phyloP scores from a whole-genome alignment of 2,888 invertebrate genomes.

The Chrysodeixis includens region DNA sequence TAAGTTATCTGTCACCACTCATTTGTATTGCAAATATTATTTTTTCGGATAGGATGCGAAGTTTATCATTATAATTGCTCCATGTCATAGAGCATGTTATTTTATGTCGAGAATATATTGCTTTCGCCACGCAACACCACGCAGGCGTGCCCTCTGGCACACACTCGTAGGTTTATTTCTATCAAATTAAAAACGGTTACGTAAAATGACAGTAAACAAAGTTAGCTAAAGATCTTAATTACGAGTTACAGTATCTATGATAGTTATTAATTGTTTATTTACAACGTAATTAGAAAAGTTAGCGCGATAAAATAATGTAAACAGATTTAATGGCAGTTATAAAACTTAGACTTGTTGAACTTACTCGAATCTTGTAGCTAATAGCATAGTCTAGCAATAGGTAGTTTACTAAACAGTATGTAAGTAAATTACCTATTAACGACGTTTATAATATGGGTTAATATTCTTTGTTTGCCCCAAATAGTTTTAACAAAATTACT shows the following conservation, averaged over 20 bases:
- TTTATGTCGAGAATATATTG: not conserved
- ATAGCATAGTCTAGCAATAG: too few species aligned
- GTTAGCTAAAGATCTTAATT: not conserved
- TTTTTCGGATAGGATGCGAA: not conserved
- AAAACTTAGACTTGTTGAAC: not conserved
- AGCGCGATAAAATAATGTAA: not conserved
- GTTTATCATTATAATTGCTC: not conserved
- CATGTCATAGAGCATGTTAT: not conserved
- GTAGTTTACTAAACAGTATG: not conserved
- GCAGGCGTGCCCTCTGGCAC: not conserved
- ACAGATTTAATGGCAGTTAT: not conserved
- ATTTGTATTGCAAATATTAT: not conserved
- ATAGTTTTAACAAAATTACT: not conserved
- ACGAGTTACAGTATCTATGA: not conserved
- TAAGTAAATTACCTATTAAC: constrained; percentile 7
- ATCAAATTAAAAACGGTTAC: not conserved
- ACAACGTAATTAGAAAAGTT: not conserved
- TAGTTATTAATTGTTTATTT: constrained; percentile 4
- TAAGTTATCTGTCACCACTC: not conserved
- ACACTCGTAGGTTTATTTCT: not conserved
- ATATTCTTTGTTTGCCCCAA: not conserved
- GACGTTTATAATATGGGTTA: constrained; percentile 14
- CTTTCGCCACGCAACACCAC: not conserved
- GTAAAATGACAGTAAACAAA: constrained; percentile 1
- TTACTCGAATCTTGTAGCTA: too few species aligned